Evolutionary conservation across 2,113 vertebrate species (phyloP).

Genomic region (Noturus placidus): DNA sequence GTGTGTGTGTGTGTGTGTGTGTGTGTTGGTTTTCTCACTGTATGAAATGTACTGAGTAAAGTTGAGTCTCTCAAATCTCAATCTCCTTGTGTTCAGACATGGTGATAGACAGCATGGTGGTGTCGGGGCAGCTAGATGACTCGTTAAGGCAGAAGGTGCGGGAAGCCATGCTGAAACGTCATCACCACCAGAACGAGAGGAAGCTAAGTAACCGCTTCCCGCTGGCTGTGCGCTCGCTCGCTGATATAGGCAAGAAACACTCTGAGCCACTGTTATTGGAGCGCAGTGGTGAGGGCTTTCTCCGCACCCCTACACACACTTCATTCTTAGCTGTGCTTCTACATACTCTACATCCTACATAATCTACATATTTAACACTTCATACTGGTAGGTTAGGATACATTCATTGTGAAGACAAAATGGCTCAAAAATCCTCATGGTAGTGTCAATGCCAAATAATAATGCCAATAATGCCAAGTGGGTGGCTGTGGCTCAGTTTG

Average conservation of each 20-base stretch:
- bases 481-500: no score
- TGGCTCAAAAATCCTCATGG: neutral
- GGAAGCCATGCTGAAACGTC: constrained; percentile 87
- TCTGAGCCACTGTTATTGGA: constrained; percentile 94
- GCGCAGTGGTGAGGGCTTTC: constrained; percentile 85
- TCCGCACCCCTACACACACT: constrained; percentile 26
- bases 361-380: neutral
- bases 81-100: constrained; percentile 74
- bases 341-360: neutral
- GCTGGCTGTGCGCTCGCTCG: constrained; percentile 88
- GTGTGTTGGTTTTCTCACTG: neutral
- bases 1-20: neutral
- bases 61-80: neutral
- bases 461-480: no score
- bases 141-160: constrained; percentile 81
- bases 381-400: neutral
- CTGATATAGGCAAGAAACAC: constrained; percentile 99
- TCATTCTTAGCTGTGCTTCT: neutral
- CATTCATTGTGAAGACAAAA: no score
- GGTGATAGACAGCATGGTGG: constrained; percentile 94
- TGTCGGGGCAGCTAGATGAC: constrained; percentile 85
- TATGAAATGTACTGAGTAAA: neutral
- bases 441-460: neutral
- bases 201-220: constrained; percentile 92
- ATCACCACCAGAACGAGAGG: constrained; percentile 96